Evolutionary conservation across 2,888 invertebrate species (phyloP), one percentile per base, ranked within the genome.

Genomic region (Cosmia trapezina): DNA sequence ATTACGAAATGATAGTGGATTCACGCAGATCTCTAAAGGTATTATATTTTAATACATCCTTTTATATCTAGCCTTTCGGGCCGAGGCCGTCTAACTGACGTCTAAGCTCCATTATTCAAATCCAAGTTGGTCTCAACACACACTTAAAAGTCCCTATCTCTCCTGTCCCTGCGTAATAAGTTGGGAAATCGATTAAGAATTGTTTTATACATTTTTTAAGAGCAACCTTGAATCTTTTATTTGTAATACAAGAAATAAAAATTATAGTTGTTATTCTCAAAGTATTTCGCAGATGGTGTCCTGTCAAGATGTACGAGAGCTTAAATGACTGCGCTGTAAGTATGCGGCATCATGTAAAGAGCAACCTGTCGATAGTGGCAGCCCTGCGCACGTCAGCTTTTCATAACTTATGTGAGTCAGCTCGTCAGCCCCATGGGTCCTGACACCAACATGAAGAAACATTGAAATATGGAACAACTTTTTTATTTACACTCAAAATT

Each of bases 301-400:
- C 77, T 83, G 84, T 83, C 78, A 76, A 77, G 75, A 70, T 71
- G 64, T 53, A 70, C 56, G 67, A 73, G 70, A 65, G 63, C 53
- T 78, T 81, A 78, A 85, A 80, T 78, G 74, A 76, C 74, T 66
- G 74, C 69, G 68, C 73, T 68, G 70, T 57, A 28, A 28, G 3
- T 28, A 60, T 68, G 74, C 73, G 75, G 80, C 68, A 70, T 71
- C 72, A 33, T 54, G 71, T 76, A 75, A 84, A 86, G 80, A 86
- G 64, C 65, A 81, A 85, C 77, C 80, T 83, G 87, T 88, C 86
- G 81, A 90, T 87, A 66, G 45, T 85, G 84, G 88, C 83, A 78
- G 85, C 80, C 67, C 73, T 76, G 69, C 59, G 68, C 74, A 74
- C 76, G 78, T 78, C 82, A 86, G 77, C 69, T 74, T 78, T 78